Conservation (phyloP, 2,113 vertebrate genomes). For the Chionodraco myersi region DNA sequence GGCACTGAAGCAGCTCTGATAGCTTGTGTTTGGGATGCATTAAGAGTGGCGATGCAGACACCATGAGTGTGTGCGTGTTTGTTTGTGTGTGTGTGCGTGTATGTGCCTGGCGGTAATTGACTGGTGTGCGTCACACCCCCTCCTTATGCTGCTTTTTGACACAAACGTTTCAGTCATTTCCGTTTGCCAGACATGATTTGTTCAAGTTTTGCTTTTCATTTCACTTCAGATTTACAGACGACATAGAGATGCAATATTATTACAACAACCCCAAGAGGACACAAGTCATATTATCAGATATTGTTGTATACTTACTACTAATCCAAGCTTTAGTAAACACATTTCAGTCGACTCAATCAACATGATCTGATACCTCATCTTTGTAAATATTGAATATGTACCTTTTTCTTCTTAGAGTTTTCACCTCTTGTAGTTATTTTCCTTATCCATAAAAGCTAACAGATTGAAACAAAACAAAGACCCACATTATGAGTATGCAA, state of each 20-base stretch:
- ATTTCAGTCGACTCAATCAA: neutral
- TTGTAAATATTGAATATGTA: neutral
- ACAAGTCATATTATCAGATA: constrained; percentile 8
- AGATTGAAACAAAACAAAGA: neutral
- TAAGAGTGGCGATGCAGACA: constrained; percentile 77
- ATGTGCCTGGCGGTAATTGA: constrained; percentile 54
- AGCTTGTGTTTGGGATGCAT: constrained; percentile 83
- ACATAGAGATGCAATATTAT: constrained; percentile 7
- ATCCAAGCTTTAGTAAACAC: neutral
- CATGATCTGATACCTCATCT: neutral
- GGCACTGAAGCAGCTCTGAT: constrained; percentile 81
- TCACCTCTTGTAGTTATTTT: neutral
- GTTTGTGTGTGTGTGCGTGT: constrained; percentile 36
- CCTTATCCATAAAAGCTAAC: neutral
- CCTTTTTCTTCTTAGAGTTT: too few species aligned
- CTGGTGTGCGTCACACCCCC: constrained; percentile 50
- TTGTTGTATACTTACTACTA: constrained; percentile 8
- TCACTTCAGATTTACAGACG: constrained; percentile 19
- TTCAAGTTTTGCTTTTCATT: constrained; percentile 48
- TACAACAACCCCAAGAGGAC: neutral
- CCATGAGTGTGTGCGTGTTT: constrained; percentile 27
- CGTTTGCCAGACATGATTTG: constrained; percentile 51
- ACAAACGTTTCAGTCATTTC: constrained; percentile 29
- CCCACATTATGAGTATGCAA: neutral
- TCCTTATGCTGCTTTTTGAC: constrained; percentile 47